These are phyloP conservation scores for Cephus rjabovi DNA, from an alignment of 2,888 invertebrate species.

Conservation along the genomic window DNA sequence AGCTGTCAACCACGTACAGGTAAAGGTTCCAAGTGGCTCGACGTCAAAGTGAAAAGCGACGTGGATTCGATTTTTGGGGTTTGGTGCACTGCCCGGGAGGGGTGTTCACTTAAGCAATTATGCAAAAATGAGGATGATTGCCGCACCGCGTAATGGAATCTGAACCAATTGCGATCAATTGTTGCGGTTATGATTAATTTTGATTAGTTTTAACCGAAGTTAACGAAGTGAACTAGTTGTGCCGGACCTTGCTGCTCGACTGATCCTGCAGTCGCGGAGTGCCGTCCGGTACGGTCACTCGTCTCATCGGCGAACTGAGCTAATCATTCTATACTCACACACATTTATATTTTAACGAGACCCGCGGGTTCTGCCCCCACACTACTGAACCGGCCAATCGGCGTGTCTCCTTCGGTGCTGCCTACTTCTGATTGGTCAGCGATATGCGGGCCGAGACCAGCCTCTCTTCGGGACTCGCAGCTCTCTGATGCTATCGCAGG, in stretches of 20 bases:
- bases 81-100: not conserved
- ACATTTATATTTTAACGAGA: constrained; percentile 63
- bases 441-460: constrained; percentile 50
- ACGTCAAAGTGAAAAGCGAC: not conserved
- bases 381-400: constrained; percentile 52
- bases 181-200: constrained; percentile 65
- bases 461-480: constrained; percentile 24
- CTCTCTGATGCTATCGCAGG: not conserved
- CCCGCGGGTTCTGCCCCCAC: constrained; percentile 54
- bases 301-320: constrained; percentile 57
- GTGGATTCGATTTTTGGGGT: not conserved
- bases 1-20: not conserved
- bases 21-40: not conserved
- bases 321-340: constrained; percentile 62
- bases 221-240: constrained; percentile 59
- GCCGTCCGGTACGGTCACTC: constrained; percentile 34
- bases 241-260: constrained; percentile 54
- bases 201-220: constrained; percentile 62
- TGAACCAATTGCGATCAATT: constrained; percentile 64
- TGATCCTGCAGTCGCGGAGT: constrained; percentile 29
- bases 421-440: constrained; percentile 30
- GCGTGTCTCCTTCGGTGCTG: constrained; percentile 25
- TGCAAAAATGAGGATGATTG: constrained; percentile 27
- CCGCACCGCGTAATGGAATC: constrained; percentile 54
- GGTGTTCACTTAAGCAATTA: constrained; percentile 18